phyloP scores from a whole-genome alignment of 2,113 vertebrate species.

The Varanus komodoensis region DNA sequence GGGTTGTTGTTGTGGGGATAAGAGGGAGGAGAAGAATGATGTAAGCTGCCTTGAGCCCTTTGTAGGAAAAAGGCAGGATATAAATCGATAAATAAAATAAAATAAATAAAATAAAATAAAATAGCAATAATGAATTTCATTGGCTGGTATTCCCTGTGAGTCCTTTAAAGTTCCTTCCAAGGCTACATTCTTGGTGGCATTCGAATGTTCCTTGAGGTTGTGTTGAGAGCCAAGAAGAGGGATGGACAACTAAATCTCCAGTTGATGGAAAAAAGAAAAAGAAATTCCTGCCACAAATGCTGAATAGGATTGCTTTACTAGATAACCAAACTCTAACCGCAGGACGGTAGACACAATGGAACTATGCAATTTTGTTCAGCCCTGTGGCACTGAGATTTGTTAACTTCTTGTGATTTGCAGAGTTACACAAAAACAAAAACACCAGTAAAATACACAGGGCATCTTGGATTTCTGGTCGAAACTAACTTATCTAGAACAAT shows the following conservation, averaged over 20 bases:
- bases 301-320: background rate
- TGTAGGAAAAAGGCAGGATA: no score
- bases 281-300: background rate
- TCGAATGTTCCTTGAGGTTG: background rate
- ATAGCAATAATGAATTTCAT: no score
- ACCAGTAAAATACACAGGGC: background rate
- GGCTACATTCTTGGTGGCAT: background rate
- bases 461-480: background rate
- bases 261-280: background rate
- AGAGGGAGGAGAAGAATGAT: no score
- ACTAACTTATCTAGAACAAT: background rate
- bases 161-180: background rate
- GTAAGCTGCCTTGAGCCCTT: no score
- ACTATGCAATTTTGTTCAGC: no score
- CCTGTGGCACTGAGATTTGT: background rate
- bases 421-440: background rate
- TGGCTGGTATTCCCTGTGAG: no score
- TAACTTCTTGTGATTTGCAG: background rate
- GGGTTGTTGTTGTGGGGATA: no score
- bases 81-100: no score
- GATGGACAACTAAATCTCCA: background rate
- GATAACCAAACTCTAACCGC: background rate
- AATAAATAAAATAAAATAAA: no score
- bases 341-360: no score
- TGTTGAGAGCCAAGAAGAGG: background rate